Evolutionary conservation across 2,113 vertebrate genomes (phyloP), one percentile per base, ranked within the genome.

Genomic region (Coreoperca whiteheadi): DNA sequence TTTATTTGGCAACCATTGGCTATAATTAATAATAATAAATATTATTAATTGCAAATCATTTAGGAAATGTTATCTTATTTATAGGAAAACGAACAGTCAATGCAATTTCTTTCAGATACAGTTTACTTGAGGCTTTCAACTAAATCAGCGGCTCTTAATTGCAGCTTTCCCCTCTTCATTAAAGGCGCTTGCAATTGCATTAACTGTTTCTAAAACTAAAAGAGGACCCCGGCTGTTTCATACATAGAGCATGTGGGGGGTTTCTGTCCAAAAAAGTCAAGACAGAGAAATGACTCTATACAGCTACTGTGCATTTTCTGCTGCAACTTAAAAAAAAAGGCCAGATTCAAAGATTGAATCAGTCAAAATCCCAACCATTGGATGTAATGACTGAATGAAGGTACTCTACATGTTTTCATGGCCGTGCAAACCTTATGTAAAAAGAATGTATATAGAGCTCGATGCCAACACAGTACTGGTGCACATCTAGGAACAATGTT

Each of bases 151-250:
- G 30, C 48, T 70, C 56, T 56, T 70, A 54, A 59, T 37, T 30
- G 30, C 21, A 73, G n/a, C 50, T 20, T 28, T 53, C 74, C 56
- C 48, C 25, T 64, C 32, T 66, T 72, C 67, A 77, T 77, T 81
- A 76, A 53, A 56, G 14, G 20, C 56, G 16, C 68, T 76, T 60
- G 63, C 28, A 34, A 46, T 50, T 64, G 32, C 41, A 65, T 64
- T 39, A n/a, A 65, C 16, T 16, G 8, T 74, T 77, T 82, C 23
- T 53, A n/a, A 66, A 46, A 41, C 32, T 43, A 28, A 71, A 63
- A n/a, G 65, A 84, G 28, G 21, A 2, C 5, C 1, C 41, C 12
- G 60, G 39, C 18, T 77, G 59, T 32, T 74, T 32, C 15, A 67
- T 11, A 61, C 43, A 3, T 18, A 32, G 15, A 46, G 14, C 23